A percentile compares a stretch with the other conserved stretches of the same genome.
Evolutionary conservation across 1,140 invertebrate species (phyloP).

Genomic region (Periplaneta americana): DNA sequence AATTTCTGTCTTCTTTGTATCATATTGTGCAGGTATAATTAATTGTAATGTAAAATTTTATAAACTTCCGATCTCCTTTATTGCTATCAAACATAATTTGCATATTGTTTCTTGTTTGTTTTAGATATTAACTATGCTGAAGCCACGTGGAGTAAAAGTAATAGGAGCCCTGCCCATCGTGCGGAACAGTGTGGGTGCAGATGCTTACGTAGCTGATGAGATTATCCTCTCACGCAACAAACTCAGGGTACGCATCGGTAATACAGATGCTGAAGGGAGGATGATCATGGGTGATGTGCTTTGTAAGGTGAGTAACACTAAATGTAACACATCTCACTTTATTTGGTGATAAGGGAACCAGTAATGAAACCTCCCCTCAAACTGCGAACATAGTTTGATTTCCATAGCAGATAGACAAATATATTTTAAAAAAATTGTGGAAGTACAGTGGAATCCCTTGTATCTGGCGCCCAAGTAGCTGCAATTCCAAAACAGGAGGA

Average conservation of each 20-base stretch:
- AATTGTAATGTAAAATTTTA: too few relatives aligned
- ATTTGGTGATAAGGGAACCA: too few relatives aligned
- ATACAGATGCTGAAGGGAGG: slow-evolving; percentile 94
- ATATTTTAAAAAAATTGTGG: too few relatives aligned
- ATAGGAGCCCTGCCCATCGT: slow-evolving; percentile 82
- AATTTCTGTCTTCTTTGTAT: too few relatives aligned
- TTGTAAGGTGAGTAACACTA: slow-evolving; percentile 53
- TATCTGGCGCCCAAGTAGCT: too few relatives aligned
- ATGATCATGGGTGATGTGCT: slow-evolving; percentile 94
- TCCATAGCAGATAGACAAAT: too few relatives aligned
- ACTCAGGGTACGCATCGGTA: slow-evolving; percentile 77
- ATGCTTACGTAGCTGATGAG: slow-evolving; percentile 89
- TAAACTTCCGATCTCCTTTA: not conserved
- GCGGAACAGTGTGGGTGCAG: slow-evolving; percentile 86
- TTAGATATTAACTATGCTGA: slow-evolving; percentile 55
- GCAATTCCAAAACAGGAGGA: too few relatives aligned
- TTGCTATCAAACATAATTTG: not conserved
- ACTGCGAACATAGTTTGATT: too few relatives aligned
- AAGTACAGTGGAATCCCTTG: too few relatives aligned
- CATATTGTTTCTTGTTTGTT: not conserved
- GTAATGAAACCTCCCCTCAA: too few relatives aligned
- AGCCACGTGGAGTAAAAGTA: slow-evolving; percentile 81
- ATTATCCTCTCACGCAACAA: slow-evolving; percentile 82
- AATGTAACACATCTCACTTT: too few relatives aligned
- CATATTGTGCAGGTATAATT: too few relatives aligned